Evolutionary conservation across 2,888 invertebrate genomes (phyloP), one percentile per base, ranked within the genome.

Genomic region (Rotaria magnacalcarata): DNA sequence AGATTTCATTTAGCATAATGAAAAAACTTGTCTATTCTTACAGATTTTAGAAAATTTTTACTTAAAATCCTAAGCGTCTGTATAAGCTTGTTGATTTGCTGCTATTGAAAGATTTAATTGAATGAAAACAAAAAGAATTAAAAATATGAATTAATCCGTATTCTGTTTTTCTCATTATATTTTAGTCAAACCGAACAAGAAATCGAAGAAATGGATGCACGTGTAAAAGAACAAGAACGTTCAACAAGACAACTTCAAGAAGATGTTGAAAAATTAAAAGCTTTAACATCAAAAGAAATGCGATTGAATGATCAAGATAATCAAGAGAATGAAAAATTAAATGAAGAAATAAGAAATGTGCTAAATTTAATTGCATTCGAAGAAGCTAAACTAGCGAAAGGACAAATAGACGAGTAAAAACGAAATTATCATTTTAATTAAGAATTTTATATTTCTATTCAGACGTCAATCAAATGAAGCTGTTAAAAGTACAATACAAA

Each of bases 311-410:
- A 67, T 67, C 67, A 34, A 34, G 34, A 67, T 34, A 67, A 67
- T 67, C 67, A 67, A 34, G 34, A 67, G 5, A 27, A 34, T 67
- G 67, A 67, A 41, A 34, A 11, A 67, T 67, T 67, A 67, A 67
- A 41, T 34, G 67, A 67, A 27, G 67, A 67, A 34, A 67, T 67
- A 19, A 14, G 41, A 41, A 67, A 34, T 67, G 67, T 67, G 4
- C 19, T 67, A 34, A 67, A 67, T 67, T 67, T 67, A 41, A 67
- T 67, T 67, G 67, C 67, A 67, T 67, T 67, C 16, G 67, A 67
- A 67, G 67, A 67, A 34, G 67, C 67, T 5, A 67, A 67, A 34
- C n/a, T 67, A 67, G 19, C 34, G 5, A 67, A 67, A 34, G 67
- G 41, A 34, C 67, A 67, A 67, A 67, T 67, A 34, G 67, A 67